These are phyloP conservation scores for Takifugu bimaculatus DNA, from an alignment of 2,113 vertebrate species.

Conservation along the genomic window DNA sequence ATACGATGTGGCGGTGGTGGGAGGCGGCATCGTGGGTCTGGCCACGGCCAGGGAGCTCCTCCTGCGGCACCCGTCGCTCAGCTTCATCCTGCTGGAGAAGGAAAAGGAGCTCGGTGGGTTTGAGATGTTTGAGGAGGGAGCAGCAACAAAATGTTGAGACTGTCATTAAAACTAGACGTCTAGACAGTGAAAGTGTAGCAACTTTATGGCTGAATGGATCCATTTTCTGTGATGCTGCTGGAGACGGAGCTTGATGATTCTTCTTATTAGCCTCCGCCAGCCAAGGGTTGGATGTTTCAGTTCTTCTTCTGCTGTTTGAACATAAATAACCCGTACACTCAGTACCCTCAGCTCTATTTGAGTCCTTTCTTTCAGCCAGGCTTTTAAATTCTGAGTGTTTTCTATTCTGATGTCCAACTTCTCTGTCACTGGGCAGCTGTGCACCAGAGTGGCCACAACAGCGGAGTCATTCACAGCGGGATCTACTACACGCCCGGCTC, in stretches of 20 bases:
- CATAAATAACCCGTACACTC: too few relatives aligned
- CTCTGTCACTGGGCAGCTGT: slow-evolving; percentile 65
- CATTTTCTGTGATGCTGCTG: too few relatives aligned
- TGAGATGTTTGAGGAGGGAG: not conserved
- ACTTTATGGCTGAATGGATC: too few relatives aligned
- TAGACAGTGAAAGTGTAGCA: too few relatives aligned
- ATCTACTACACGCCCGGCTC: slow-evolving; percentile 96
- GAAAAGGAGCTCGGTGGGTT: slow-evolving; percentile 84
- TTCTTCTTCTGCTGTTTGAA: too few relatives aligned
- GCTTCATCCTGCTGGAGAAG: slow-evolving; percentile 87
- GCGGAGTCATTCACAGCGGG: slow-evolving; percentile 96
- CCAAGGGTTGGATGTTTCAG: too few relatives aligned
- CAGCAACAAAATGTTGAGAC: not conserved
- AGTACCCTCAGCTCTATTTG: too few relatives aligned
- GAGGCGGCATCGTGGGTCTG: slow-evolving; percentile 90
- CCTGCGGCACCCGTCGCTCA: slow-evolving; percentile 80
- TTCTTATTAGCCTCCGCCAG: too few relatives aligned
- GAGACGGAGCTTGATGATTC: too few relatives aligned
- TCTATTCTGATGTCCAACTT: not conserved
- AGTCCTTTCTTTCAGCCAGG: too few relatives aligned
- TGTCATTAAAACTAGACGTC: too few relatives aligned
- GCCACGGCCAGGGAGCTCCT: slow-evolving; percentile 86
- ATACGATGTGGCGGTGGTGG: slow-evolving; percentile 83
- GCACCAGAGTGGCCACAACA: slow-evolving; percentile 96
- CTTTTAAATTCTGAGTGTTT: not conserved